Percentiles rank a stretch among this genome's conserved stretches.
phyloP scores from a whole-genome alignment of 2,797 vertebrate species.

The Caiman crocodilus region DNA sequence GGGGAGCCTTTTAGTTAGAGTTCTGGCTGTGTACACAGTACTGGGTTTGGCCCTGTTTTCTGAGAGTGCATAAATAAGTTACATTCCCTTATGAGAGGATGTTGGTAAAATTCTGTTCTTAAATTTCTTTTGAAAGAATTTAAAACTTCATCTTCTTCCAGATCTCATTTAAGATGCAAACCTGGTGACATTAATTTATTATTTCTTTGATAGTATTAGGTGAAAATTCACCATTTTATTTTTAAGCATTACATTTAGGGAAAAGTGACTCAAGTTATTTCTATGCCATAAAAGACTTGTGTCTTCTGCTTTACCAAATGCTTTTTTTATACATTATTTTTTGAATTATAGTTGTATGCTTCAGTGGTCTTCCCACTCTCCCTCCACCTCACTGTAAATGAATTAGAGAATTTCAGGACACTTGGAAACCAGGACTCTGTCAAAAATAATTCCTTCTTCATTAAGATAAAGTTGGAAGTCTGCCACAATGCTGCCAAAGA shows the following conservation, averaged over 20 bases:
- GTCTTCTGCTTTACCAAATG: slow-evolving; percentile 27
- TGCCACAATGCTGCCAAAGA: slow-evolving; percentile 29
- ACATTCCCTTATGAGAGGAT: not conserved
- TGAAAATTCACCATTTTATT: slow-evolving; percentile 54
- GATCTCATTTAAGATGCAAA: slow-evolving; percentile 44
- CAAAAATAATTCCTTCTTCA: slow-evolving; percentile 51
- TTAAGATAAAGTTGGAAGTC: slow-evolving; percentile 62
- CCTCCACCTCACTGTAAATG: not conserved
- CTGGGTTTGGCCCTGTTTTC: not conserved
- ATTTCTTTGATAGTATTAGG: slow-evolving; percentile 14
- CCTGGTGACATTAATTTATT: slow-evolving; percentile 1
- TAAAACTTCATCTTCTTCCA: not conserved
- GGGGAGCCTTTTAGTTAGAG: not conserved
- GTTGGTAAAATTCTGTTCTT: not conserved
- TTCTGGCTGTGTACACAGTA: not conserved
- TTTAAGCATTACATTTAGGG: slow-evolving; percentile 37
- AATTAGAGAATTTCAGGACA: slow-evolving; percentile 49
- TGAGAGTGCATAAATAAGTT: not conserved
- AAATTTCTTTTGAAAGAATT: slow-evolving; percentile 16
- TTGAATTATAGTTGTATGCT: not conserved
- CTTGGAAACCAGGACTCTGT: slow-evolving; percentile 35
- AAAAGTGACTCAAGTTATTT: slow-evolving; percentile 16
- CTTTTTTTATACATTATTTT: slow-evolving; percentile 4
- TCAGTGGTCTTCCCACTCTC: slow-evolving; percentile 11
- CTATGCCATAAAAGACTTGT: not conserved